phyloP scores from a whole-genome alignment of 1,140 invertebrate species.

The Drosophila funebris region DNA sequence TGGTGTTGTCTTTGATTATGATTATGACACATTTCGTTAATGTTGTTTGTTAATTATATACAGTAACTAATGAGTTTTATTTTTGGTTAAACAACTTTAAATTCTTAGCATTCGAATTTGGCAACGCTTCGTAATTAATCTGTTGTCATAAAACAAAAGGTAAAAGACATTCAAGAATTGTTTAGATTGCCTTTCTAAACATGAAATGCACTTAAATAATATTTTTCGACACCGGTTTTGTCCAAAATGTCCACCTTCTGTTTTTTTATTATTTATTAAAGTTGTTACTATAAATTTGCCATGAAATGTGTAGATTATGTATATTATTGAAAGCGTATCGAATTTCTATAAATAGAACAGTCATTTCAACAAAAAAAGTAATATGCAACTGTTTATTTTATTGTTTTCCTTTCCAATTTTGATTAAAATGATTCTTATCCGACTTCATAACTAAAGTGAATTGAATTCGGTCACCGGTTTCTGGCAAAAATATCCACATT shows the following conservation, averaged over 20 bases:
- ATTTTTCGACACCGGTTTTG: constrained; percentile 41
- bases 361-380: not conserved
- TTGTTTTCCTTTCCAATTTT: not conserved
- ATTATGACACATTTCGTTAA: constrained; percentile 59
- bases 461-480: not conserved
- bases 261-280: not conserved
- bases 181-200: not conserved
- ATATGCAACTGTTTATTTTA: not conserved
- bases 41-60: constrained; percentile 58
- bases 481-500: not conserved
- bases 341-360: not conserved
- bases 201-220: constrained; percentile 27
- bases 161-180: constrained; percentile 20
- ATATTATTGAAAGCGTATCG: not conserved
- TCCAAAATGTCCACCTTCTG: constrained; percentile 18
- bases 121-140: constrained; percentile 22
- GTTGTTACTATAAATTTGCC: not conserved
- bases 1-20: constrained; percentile 25
- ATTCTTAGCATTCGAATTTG: constrained; percentile 13
- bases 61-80: constrained; percentile 33
- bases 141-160: constrained; percentile 35
- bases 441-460: not conserved
- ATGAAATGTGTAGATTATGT: not conserved
- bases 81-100: constrained; percentile 7
- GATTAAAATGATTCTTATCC: not conserved